Evolutionary conservation across 2,888 invertebrate genomes (phyloP).

Genomic region (Escarpia spicata): DNA sequence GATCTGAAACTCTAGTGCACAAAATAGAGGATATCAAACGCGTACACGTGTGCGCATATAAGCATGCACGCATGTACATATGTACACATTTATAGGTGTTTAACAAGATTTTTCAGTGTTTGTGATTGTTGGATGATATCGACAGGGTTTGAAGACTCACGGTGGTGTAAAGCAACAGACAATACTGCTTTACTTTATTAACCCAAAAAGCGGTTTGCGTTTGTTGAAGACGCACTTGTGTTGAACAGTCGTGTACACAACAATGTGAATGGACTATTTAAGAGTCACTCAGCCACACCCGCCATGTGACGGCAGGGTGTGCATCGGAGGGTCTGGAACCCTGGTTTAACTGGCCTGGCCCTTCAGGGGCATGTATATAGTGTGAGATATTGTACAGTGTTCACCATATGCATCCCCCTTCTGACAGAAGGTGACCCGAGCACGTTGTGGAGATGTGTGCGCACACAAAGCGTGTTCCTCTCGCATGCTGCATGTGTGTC

Average conservation of each 20-base stretch:
- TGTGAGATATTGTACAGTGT: constrained; percentile 6
- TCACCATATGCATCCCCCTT: background rate
- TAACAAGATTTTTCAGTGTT: background rate
- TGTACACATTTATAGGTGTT: constrained; percentile 23
- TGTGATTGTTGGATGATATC: background rate
- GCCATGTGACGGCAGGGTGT: background rate
- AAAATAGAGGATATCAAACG: background rate
- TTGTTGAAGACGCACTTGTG: background rate
- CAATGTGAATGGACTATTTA: background rate
- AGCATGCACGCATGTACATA: background rate
- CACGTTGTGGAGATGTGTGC: background rate
- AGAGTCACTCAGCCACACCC: background rate
- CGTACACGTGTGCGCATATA: background rate
- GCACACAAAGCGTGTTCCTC: background rate
- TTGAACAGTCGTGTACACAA: background rate
- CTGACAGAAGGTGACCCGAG: background rate
- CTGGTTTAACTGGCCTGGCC: background rate
- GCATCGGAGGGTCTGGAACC: background rate
- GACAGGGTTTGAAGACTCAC: background rate
- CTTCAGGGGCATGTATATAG: constrained; percentile 13
- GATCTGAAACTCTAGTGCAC: background rate
- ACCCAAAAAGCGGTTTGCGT: background rate
- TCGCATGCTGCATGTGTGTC: background rate
- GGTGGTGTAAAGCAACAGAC: background rate
- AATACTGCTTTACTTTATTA: background rate